Evolutionary conservation across 2,888 invertebrate species (phyloP).

Genomic region (Mythimna loreyi): DNA sequence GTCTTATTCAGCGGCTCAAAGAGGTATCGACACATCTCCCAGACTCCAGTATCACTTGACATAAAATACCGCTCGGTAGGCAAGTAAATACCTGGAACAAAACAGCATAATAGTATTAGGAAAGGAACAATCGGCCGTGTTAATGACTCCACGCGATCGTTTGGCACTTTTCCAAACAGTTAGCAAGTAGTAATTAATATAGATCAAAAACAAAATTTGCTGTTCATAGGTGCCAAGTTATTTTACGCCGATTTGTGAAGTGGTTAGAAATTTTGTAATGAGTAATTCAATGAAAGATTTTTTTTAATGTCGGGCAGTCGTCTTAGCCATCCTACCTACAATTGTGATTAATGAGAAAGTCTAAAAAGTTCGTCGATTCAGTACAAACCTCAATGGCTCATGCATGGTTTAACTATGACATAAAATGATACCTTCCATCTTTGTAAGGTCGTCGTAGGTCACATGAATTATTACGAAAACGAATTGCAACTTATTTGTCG

Average conservation of each 20-base stretch:
- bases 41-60: constrained; percentile 93
- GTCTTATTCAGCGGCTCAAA: constrained; percentile 74
- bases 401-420: background rate
- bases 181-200: constrained; percentile 62
- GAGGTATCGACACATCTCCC: constrained; percentile 91
- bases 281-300: constrained; percentile 18
- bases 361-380: background rate
- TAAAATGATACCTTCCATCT: background rate
- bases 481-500: no score
- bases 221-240: constrained; percentile 57
- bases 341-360: background rate
- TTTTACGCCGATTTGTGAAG: constrained; percentile 45
- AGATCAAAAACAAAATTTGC: constrained; percentile 61
- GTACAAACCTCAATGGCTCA: background rate
- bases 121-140: constrained; percentile 59
- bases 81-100: constrained; percentile 89
- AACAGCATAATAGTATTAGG: constrained; percentile 48
- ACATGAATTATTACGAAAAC: background rate
- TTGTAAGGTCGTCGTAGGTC: no score
- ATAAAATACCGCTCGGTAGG: constrained; percentile 91
- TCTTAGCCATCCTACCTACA: background rate
- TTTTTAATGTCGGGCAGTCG: background rate
- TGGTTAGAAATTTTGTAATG: constrained; percentile 28
- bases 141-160: constrained; percentile 60
- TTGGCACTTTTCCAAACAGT: constrained; percentile 60